phyloP scores from a whole-genome alignment of 1,140 invertebrate species.

The Drosophila bipectinata region DNA sequence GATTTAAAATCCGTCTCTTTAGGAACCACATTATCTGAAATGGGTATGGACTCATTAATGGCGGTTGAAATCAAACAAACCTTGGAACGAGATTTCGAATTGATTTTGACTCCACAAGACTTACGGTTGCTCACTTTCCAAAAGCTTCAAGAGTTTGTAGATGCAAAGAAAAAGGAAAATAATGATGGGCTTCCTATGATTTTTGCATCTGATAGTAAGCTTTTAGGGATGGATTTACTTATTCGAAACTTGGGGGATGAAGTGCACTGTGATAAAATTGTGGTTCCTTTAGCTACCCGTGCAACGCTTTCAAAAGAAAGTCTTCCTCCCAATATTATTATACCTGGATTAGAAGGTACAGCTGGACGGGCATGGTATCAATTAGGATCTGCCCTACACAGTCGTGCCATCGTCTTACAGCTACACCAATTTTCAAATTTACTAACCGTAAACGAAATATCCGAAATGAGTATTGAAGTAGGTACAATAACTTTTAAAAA shows the following conservation, averaged over 20 bases:
- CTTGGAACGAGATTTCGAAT: slow-evolving; percentile 92
- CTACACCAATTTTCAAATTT: slow-evolving; percentile 57
- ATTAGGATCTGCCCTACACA: slow-evolving; percentile 55
- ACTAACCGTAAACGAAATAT: slow-evolving; percentile 61
- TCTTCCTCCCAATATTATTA: slow-evolving; percentile 86
- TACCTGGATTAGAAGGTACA: slow-evolving; percentile 93
- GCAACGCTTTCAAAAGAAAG: slow-evolving; percentile 77
- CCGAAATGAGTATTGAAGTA: slow-evolving; percentile 60
- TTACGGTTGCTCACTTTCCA: slow-evolving; percentile 88
- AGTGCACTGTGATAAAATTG: slow-evolving; percentile 63
- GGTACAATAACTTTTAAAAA: neutral
- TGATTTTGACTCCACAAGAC: slow-evolving; percentile 91
- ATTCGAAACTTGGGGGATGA: slow-evolving; percentile 86
- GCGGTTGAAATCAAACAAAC: slow-evolving; percentile 95
- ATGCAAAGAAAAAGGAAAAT: slow-evolving; percentile 84
- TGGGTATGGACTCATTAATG: slow-evolving; percentile 96
- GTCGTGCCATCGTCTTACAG: slow-evolving; percentile 59
- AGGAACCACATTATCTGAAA: slow-evolving; percentile 90
- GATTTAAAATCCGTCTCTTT: slow-evolving; percentile 87
- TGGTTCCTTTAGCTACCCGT: slow-evolving; percentile 72
- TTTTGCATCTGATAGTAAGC: slow-evolving; percentile 63
- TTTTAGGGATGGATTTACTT: slow-evolving; percentile 84
- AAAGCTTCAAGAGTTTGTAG: slow-evolving; percentile 87
- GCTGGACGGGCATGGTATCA: slow-evolving; percentile 83
- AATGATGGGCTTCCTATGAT: slow-evolving; percentile 83